These are phyloP conservation scores for Chymomyza amoena DNA, from an alignment of 2,888 invertebrate species.

Conservation along the genomic window DNA sequence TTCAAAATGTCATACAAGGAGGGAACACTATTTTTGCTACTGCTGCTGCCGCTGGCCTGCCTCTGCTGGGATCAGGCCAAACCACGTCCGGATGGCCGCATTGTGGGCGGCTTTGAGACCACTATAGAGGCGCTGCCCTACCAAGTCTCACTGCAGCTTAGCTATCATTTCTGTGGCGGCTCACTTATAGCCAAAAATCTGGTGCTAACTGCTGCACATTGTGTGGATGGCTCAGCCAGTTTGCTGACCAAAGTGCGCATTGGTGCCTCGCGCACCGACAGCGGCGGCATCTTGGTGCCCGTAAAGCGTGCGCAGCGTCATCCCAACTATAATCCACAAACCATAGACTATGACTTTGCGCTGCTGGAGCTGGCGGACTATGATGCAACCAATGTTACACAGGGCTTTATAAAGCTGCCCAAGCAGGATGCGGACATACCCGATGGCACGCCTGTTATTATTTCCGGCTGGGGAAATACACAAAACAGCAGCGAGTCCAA, in stretches of 20 bases:
- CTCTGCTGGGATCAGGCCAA: not conserved
- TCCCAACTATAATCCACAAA: conserved; percentile 72
- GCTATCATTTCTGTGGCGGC: conserved; percentile 79
- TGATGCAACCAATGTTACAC: conserved; percentile 44
- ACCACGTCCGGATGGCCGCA: conserved; percentile 64
- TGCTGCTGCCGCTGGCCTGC: conserved; percentile 14
- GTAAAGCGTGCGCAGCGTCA: conserved; percentile 74
- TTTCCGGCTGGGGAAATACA: conserved; percentile 77
- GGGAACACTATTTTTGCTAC: not conserved
- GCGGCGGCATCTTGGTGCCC: conserved; percentile 74
- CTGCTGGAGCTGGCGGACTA: conserved; percentile 72
- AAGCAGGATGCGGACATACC: conserved; percentile 51
- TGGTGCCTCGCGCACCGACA: conserved; percentile 73
- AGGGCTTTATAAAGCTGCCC: conserved; percentile 59
- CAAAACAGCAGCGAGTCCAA: conserved; percentile 51
- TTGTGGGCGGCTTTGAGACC: conserved; percentile 77
- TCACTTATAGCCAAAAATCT: conserved; percentile 75
- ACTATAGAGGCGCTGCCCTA: conserved; percentile 77
- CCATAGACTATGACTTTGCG: conserved; percentile 78
- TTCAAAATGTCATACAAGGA: conserved; percentile 28
- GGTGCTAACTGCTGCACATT: conserved; percentile 79
- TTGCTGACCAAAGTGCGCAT: conserved; percentile 68
- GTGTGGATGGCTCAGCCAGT: conserved; percentile 56
- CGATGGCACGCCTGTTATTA: conserved; percentile 57
- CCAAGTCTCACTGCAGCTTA: conserved; percentile 78